Evolutionary conservation across 2,888 invertebrate species (phyloP).

Genomic region (Alloscopus bannaensis): DNA sequence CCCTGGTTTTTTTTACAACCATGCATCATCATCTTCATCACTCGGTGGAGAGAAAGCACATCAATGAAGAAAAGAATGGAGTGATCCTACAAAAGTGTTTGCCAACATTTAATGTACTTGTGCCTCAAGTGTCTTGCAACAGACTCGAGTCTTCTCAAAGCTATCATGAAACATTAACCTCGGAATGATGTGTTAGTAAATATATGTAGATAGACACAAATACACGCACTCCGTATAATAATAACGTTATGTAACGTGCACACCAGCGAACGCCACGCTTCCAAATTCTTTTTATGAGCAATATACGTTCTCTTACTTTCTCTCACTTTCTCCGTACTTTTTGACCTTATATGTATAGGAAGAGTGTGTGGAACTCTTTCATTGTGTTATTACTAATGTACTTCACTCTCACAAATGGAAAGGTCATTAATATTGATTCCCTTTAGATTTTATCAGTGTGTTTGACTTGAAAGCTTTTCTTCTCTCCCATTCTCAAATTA

Average conservation of each 20-base stretch:
- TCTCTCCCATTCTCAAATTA: conserved; percentile 20
- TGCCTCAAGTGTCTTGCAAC: conserved; percentile 32
- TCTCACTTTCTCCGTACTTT: conserved; percentile 19
- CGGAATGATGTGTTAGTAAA: not conserved
- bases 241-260: too few species aligned
- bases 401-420: conserved; percentile 62
- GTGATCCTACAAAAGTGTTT: conserved; percentile 39
- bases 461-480: conserved; percentile 68
- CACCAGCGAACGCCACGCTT: too few species aligned
- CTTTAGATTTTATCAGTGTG: conserved; percentile 69
- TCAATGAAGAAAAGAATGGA: too few species aligned
- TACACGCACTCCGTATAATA: not conserved
- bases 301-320: too few species aligned
- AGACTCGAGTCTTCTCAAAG: not conserved
- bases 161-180: conserved; percentile 35
- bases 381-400: conserved; percentile 35
- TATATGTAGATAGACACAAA: not conserved
- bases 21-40: too few species aligned
- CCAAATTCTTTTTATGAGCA: too few species aligned
- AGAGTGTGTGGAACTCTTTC: too few species aligned
- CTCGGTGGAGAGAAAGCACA: too few species aligned
- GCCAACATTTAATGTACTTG: conserved; percentile 49
- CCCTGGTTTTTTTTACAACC: too few species aligned
- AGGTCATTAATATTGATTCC: conserved; percentile 70
- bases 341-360: not conserved